Base-by-base conservation (phyloP, 92 coral and sea anemone genomes). In the Actinernus sp. region DNA sequence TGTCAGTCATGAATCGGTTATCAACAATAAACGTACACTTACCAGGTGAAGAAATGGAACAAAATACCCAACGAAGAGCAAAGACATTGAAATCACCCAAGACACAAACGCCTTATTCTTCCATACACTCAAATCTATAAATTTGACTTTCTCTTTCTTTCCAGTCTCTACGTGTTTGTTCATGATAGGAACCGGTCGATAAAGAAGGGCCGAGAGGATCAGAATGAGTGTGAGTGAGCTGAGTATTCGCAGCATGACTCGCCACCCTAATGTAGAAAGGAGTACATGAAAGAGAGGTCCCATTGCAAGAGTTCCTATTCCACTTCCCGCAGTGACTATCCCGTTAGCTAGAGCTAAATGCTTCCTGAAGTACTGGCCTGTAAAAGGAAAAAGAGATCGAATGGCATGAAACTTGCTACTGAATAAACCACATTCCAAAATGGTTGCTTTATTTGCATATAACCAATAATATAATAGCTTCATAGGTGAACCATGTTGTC, bases 21-120 rank as follows among this genome's bases (percentile, higher is more conserved):
- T n/a, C n/a, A n/a, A n/a, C n/a, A n/a, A n/a, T n/a, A n/a, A n/a
- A n/a, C n/a, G n/a, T n/a, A n/a, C 24, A 58, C 96, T 68, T 61
- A 93, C 98, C 90, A 89, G 49, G 39, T 93, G 93, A 64, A 90
- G 64, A 30, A 90, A 93, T 0, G 98, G 98, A 32, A 93, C 90
- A 49, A 90, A 93, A 46, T 93, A 93, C 12, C 98, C 98, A 9
- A 93, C 41, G 20, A 93, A 88, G 26, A 93, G 50, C 63, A 90
- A 55, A 6, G 90, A 93, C 82, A 86, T 90, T 26, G 98, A 86
- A 2, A 93, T 20, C 6, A 86, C 98, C 98, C 98, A 93, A 11
- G 78, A 71, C 16, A 90, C 71, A 48, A 90, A 93, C 14, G 93
- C 73, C 43, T 90, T 93, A 58, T 80, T 88, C 44, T 69, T 90